phyloP scores from a whole-genome alignment of 2,797 vertebrate species.

The Sardinella longiceps region DNA sequence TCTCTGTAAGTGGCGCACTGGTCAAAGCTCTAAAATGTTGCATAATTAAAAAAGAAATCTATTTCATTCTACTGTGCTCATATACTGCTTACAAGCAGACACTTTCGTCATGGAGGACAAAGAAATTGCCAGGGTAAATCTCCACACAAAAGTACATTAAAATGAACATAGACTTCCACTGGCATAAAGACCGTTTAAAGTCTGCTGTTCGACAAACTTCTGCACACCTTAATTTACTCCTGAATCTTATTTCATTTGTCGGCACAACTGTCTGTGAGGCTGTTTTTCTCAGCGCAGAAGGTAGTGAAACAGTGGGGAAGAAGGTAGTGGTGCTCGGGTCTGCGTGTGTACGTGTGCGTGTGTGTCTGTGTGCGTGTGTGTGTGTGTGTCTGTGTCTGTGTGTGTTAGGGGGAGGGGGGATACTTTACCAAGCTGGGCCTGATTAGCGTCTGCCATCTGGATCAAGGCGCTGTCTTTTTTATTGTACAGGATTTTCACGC shows the following conservation, averaged over 20 bases:
- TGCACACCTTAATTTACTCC: neutral
- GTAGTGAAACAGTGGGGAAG: neutral
- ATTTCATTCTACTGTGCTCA: neutral
- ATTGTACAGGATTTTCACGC: conserved; percentile 98
- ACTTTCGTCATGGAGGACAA: neutral
- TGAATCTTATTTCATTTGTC: neutral
- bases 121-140: neutral
- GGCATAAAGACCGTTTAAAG: neutral
- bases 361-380: neutral
- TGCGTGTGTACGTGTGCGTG: neutral
- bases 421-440: conserved; percentile 93
- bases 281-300: neutral
- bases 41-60: neutral
- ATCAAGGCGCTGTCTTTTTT: conserved; percentile 99
- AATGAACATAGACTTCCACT: neutral
- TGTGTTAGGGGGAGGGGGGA: neutral
- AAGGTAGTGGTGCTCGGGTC: neutral
- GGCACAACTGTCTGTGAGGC: neutral
- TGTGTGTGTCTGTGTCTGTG: neutral
- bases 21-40: neutral
- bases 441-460: conserved; percentile 96
- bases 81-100: neutral
- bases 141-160: neutral
- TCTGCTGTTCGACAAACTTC: neutral
- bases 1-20: neutral